Conservation (phyloP, 2,797 vertebrate species). For the Sphenodon punctatus region DNA sequence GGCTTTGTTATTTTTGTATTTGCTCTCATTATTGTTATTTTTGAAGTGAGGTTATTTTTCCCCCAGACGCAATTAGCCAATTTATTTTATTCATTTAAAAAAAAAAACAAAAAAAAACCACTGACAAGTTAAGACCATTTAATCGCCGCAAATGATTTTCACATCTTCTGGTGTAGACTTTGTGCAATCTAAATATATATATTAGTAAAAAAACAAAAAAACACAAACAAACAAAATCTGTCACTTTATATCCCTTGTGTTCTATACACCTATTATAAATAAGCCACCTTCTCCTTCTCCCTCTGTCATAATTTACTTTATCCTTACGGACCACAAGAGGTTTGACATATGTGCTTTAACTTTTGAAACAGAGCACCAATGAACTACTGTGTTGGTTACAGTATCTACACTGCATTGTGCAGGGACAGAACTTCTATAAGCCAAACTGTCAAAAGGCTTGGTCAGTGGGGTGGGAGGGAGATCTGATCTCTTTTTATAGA, state of each 20-base stretch:
- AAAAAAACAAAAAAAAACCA: conserved; percentile 22
- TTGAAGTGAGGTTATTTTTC: conserved; percentile 67
- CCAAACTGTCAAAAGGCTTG: conserved; percentile 67
- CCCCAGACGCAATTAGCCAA: conserved; percentile 63
- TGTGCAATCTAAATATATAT: conserved; percentile 91
- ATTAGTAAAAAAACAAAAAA: conserved; percentile 86
- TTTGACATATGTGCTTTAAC: conserved; percentile 83
- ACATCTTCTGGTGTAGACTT: conserved; percentile 89
- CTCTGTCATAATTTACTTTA: conserved; percentile 77
- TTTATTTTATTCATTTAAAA: conserved; percentile 34
- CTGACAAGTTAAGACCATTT: conserved; percentile 72
- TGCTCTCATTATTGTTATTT: conserved; percentile 70
- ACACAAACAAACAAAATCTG: conserved; percentile 77
- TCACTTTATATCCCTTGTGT: conserved; percentile 85
- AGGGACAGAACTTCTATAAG: conserved; percentile 59
- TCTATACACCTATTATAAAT: conserved; percentile 94
- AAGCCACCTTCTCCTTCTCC: conserved; percentile 79
- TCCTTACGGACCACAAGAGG: conserved; percentile 71
- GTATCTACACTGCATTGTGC: conserved; percentile 54
- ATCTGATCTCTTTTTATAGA: conserved; percentile 53
- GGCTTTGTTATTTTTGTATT: conserved; percentile 73
- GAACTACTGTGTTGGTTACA: conserved; percentile 58
- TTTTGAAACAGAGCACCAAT: conserved; percentile 79
- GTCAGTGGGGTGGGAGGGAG: conserved; percentile 7
- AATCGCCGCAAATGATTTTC: conserved; percentile 70